Evolutionary conservation across 1,140 invertebrate species (phyloP).

Genomic region (Ceratina australensis): DNA sequence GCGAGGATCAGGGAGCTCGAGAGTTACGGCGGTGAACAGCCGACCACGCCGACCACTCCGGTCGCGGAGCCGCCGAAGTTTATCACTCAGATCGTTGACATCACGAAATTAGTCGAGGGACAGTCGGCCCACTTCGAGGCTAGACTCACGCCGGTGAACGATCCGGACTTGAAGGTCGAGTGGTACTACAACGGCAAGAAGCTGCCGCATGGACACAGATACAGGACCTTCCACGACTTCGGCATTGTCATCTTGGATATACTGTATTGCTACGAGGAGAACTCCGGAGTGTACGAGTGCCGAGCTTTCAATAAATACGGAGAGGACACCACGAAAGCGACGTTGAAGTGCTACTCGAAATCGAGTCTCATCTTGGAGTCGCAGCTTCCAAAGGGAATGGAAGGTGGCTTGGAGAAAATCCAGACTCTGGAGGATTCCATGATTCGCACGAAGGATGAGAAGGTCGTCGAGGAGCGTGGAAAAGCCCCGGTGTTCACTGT

Average conservation of each 20-base stretch:
- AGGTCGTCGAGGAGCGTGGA: constrained; percentile 85
- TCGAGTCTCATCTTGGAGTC: constrained; percentile 96
- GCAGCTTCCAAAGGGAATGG: constrained; percentile 96
- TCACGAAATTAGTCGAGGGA: constrained; percentile 92
- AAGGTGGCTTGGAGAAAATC: constrained; percentile 94
- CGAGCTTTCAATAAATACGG: constrained; percentile 95
- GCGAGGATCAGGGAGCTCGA: constrained; percentile 95
- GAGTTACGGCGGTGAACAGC: constrained; percentile 83
- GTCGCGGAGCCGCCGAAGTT: constrained; percentile 93
- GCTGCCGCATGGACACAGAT: constrained; percentile 94
- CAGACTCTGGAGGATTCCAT: constrained; percentile 94
- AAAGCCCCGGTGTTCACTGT: constrained; percentile 95
- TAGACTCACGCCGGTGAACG: constrained; percentile 92
- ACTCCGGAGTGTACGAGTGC: constrained; percentile 96
- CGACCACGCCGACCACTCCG: constrained; percentile 82
- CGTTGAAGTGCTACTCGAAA: constrained; percentile 92
- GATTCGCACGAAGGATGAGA: constrained; percentile 86
- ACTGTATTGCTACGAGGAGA: constrained; percentile 97
- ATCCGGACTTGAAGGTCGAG: constrained; percentile 95
- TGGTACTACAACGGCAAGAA: constrained; percentile 98
- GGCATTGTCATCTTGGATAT: constrained; percentile 98
- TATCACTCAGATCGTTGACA: constrained; percentile 91
- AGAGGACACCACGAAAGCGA: constrained; percentile 92
- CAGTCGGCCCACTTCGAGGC: constrained; percentile 97
- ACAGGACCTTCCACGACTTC: constrained; percentile 98